Conservation (phyloP, 2,113 vertebrate species). For the Neopipo cinnamomea region DNA sequence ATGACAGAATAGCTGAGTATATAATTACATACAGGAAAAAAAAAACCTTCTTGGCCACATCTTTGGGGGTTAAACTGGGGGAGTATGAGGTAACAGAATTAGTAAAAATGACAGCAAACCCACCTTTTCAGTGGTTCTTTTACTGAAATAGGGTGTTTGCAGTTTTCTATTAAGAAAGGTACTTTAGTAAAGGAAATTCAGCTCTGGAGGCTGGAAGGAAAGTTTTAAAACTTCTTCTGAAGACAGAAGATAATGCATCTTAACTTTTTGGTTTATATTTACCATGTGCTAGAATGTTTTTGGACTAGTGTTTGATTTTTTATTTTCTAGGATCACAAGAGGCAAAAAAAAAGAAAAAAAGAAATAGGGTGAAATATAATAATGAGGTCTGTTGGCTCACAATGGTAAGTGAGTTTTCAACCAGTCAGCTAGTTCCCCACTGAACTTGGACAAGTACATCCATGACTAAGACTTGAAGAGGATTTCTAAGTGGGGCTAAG, state of each 20-base stretch:
- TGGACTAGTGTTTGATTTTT: background rate
- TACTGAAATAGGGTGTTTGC: conserved; percentile 3
- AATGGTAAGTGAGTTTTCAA: background rate
- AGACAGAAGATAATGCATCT: background rate
- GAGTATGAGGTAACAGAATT: conserved; percentile 37
- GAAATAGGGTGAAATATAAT: background rate
- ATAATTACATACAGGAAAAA: background rate
- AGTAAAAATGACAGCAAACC: conserved; percentile 25
- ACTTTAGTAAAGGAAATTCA: background rate
- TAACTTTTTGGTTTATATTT: background rate
- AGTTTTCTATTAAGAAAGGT: background rate
- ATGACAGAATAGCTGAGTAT: conserved; percentile 45
- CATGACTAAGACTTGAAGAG: background rate
- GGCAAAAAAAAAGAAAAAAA: background rate
- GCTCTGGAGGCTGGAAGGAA: background rate
- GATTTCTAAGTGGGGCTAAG: background rate
- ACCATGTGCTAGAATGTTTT: background rate
- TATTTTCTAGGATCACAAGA: background rate
- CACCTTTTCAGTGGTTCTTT: background rate
- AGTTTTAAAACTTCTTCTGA: background rate
- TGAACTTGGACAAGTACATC: background rate
- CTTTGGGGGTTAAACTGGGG: conserved; percentile 25
- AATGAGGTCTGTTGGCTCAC: background rate
- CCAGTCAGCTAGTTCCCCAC: background rate
- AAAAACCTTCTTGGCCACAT: background rate